Percentiles rank a stretch among this genome's conserved stretches.
Conservation (phyloP, 2,113 vertebrate species). For the Pelecanus crispus region DNA sequence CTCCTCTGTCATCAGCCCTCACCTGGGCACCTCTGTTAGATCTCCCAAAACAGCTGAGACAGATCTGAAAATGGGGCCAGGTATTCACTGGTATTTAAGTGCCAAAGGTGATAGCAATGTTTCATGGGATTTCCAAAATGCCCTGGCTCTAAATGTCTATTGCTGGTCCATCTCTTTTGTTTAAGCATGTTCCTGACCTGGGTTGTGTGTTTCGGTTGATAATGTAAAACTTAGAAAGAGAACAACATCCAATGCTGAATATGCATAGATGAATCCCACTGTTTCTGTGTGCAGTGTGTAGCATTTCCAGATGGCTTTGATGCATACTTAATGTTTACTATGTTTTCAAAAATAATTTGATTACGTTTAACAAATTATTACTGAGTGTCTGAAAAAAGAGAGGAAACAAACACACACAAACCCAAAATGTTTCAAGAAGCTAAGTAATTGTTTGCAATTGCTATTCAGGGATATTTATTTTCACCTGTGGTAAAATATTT, state of each 20-base stretch:
- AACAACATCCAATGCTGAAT: neutral
- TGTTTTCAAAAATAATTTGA: conserved; percentile 26
- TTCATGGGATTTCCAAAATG: neutral
- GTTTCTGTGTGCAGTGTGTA: neutral
- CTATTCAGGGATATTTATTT: neutral
- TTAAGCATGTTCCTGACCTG: neutral
- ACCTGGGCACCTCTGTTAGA: neutral
- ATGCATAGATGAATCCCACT: neutral
- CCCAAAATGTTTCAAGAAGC: neutral
- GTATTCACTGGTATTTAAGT: neutral
- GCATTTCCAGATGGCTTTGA: conserved; percentile 21
- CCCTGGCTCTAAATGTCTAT: neutral
- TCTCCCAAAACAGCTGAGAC: neutral
- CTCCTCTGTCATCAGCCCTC: neutral
- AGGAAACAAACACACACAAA: neutral
- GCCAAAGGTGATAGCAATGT: neutral
- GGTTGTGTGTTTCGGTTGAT: neutral
- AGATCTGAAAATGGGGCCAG: neutral
- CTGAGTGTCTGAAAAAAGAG: neutral
- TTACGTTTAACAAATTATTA: conserved; percentile 21
- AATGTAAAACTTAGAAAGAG: neutral
- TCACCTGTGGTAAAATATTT: neutral
- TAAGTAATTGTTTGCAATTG: conserved; percentile 19
- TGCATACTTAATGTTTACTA: neutral
- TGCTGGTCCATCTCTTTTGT: neutral